Evolutionary conservation across 2,113 vertebrate species (phyloP), one percentile per base, ranked within the genome.

Genomic region (Cavia aperea): DNA sequence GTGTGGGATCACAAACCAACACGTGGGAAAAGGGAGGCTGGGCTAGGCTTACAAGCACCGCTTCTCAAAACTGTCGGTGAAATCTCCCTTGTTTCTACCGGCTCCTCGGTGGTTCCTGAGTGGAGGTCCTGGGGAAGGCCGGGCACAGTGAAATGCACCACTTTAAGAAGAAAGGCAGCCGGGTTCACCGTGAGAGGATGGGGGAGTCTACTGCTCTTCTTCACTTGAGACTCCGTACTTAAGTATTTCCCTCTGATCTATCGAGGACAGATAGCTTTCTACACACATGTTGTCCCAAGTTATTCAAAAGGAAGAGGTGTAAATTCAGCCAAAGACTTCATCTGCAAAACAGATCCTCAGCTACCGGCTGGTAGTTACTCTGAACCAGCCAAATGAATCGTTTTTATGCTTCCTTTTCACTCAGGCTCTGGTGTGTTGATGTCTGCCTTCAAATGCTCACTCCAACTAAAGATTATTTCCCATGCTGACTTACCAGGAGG

Each of bases 361-460:
- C 31, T 29, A 56, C 36, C n/a, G 19, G 26, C 79, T 62, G 39
- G 29, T 33, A 77, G 26, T 77, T 84, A 63, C 19, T 60, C 6
- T 70, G 33, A 75, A 12, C 33, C 92, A 90, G 12, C 24, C 63
- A 84, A 10, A 77, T 9, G 29, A 51, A 81, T 72, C 79, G n/a
- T 58, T 94, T 90, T 81, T 58, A 46, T 11, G 15, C 12, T 86
- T 89, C 43, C 43, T 58, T 84, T 79, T 87, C 62, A 78, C 46
- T 54, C 19, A 78, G 49, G 58, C 46, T 92, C 24, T 88, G 36
- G 7, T 23, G 91, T 70, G n/a, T 68, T 78, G 73, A 77, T 83
- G 81, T 83, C 83, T 78, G 91, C n/a, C 88, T 93, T 86, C 68
- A 86, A 88, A 86, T 86, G 72, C 73, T 60, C 66, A 82, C 62